Percentiles rank a stretch among this genome's conserved stretches.
Conservation (phyloP, 2,888 invertebrate species). For the Drosophila subsilvestris region DNA sequence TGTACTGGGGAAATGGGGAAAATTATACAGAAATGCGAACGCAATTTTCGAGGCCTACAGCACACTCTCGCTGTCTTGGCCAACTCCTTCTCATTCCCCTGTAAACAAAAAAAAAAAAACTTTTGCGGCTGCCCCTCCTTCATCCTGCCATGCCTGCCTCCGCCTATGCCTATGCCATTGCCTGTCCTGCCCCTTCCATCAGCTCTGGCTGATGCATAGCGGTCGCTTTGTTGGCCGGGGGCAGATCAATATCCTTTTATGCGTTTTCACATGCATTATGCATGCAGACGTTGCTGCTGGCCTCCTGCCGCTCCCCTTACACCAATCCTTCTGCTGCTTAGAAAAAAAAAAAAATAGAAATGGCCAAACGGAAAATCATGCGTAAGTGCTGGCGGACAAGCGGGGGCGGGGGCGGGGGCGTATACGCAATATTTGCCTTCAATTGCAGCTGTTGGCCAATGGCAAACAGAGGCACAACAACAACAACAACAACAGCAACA, state of each 20-base stretch:
- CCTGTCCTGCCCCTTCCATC: constrained; percentile 2
- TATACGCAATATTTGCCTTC: constrained; percentile 78
- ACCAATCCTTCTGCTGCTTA: constrained; percentile 48
- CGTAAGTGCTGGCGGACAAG: constrained; percentile 60
- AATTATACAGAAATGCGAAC: constrained; percentile 59
- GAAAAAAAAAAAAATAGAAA: constrained; percentile 64
- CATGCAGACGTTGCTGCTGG: constrained; percentile 36
- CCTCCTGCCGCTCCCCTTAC: constrained; percentile 11
- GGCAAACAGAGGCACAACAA: constrained; percentile 23
- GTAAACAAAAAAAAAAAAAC: constrained; percentile 53
- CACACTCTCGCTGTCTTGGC: constrained; percentile 52
- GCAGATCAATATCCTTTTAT: constrained; percentile 81
- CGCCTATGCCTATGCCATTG: not conserved
- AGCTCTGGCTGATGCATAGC: constrained; percentile 63
- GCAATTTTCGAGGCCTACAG: constrained; percentile 69
- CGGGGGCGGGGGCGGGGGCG: constrained; percentile 61
- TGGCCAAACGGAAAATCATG: constrained; percentile 69
- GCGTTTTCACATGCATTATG: constrained; percentile 54
- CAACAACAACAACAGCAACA: not conserved
- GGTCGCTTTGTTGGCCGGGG: constrained; percentile 70
- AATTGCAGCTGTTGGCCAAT: constrained; percentile 72
- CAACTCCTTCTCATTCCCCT: constrained; percentile 56
- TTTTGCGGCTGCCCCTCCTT: constrained; percentile 60
- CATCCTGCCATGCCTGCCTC: not conserved
- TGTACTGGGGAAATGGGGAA: constrained; percentile 32